Conservation (phyloP, 2,888 invertebrate species). For the Melanargia galathea region DNA sequence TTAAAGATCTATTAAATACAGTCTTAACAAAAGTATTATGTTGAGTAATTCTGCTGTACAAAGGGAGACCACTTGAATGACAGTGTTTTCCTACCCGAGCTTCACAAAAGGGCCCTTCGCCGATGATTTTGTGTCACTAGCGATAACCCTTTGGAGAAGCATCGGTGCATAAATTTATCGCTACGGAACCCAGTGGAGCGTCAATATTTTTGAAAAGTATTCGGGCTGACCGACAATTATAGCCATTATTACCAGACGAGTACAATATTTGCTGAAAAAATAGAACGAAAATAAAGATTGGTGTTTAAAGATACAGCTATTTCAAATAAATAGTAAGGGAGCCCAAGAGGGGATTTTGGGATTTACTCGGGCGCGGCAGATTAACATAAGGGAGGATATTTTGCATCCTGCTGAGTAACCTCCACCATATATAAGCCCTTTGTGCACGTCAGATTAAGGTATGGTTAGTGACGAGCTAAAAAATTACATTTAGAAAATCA, state of each 20-base stretch:
- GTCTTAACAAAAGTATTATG: not conserved
- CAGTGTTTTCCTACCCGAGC: constrained; percentile 21
- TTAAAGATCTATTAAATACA: not conserved
- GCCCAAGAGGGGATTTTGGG: too few relatives aligned
- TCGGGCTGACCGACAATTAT: not conserved
- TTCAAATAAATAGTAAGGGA: too few relatives aligned
- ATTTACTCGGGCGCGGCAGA: too few relatives aligned
- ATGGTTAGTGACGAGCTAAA: too few relatives aligned
- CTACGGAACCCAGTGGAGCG: constrained; percentile 23
- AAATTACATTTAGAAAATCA: too few relatives aligned
- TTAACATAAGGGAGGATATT: too few relatives aligned
- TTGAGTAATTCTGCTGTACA: not conserved
- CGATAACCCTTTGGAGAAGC: constrained; percentile 40
- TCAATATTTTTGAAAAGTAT: constrained; percentile 19
- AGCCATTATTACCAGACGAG: not conserved
- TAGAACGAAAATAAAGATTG: too few relatives aligned
- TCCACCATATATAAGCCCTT: too few relatives aligned
- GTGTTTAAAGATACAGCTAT: too few relatives aligned
- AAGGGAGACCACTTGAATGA: constrained; percentile 16
- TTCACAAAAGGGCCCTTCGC: constrained; percentile 26
- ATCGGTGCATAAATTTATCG: constrained; percentile 38
- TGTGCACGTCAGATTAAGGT: too few relatives aligned
- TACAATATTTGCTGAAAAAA: too few relatives aligned
- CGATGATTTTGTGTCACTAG: constrained; percentile 35
- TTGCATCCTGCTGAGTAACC: too few relatives aligned